Conservation (phyloP, 2,797 vertebrate species). For the Dipus sagitta region DNA sequence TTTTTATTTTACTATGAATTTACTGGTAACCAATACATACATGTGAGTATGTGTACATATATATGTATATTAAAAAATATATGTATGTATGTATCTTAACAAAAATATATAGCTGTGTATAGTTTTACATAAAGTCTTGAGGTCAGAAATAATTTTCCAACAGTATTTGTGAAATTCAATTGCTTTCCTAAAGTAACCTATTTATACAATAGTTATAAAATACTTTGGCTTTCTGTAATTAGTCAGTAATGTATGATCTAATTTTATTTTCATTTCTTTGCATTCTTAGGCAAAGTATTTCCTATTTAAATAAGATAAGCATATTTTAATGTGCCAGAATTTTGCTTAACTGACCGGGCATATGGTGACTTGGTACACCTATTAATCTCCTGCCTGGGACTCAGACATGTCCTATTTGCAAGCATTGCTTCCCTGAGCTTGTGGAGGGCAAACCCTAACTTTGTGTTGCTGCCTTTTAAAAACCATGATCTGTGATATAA, state of each 20-base stretch:
- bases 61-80: not conserved
- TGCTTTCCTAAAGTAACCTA: slow-evolving; percentile 37
- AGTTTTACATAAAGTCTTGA: slow-evolving; percentile 10
- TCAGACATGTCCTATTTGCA: not conserved
- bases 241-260: slow-evolving; percentile 53
- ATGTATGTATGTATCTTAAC: not conserved
- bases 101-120: not conserved
- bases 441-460: not conserved
- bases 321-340: slow-evolving; percentile 55
- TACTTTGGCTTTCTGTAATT: slow-evolving; percentile 3
- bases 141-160: slow-evolving; percentile 46
- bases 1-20: slow-evolving; percentile 13
- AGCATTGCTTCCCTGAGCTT: not conserved
- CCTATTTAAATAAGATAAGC: slow-evolving; percentile 64
- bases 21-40: not conserved
- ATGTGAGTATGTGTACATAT: not conserved
- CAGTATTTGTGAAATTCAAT: slow-evolving; percentile 46
- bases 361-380: slow-evolving; percentile 71
- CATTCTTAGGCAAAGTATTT: slow-evolving; percentile 43
- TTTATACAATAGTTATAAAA: slow-evolving; percentile 12
- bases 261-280: slow-evolving; percentile 68
- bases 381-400: slow-evolving; percentile 55
- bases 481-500: not conserved
- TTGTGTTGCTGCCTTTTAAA: slow-evolving; percentile 13
- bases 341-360: slow-evolving; percentile 66